Conservation (phyloP, 2,113 vertebrate species). For the Gallinago jamesoni region DNA sequence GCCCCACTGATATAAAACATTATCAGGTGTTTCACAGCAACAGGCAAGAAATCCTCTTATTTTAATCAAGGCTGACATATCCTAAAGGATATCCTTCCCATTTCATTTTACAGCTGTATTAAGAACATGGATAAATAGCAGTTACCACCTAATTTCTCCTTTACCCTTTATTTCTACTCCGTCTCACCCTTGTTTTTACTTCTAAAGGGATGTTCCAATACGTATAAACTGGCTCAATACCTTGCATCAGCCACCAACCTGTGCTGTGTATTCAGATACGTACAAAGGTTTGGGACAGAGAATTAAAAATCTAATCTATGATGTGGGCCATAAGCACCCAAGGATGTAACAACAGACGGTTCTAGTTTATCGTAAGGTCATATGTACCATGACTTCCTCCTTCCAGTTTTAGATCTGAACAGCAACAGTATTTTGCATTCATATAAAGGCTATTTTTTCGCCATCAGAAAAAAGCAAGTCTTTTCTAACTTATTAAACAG, state of each 20-base stretch:
- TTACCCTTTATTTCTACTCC: neutral
- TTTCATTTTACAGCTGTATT: neutral
- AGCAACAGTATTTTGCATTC: neutral
- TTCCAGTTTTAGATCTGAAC: neutral
- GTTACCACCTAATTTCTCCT: neutral
- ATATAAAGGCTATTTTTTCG: neutral
- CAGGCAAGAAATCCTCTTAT: neutral
- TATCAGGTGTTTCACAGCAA: neutral
- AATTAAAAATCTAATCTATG: neutral
- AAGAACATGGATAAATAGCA: rapidly evolving
- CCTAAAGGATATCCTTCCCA: neutral
- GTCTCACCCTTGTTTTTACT: neutral
- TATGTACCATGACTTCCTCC: neutral
- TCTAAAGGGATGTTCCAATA: neutral
- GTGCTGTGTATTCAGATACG: rapidly evolving
- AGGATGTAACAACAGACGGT: neutral
- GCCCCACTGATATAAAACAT: neutral
- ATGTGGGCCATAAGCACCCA: neutral
- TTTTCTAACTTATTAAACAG: neutral
- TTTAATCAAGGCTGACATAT: neutral
- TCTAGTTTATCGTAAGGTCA: neutral
- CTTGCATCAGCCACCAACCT: neutral
- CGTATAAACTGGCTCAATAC: neutral
- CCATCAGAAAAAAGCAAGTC: neutral
- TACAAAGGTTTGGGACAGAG: neutral